Conservation (phyloP, 2,888 invertebrate genomes). For the Coelogynopora nodosa region DNA sequence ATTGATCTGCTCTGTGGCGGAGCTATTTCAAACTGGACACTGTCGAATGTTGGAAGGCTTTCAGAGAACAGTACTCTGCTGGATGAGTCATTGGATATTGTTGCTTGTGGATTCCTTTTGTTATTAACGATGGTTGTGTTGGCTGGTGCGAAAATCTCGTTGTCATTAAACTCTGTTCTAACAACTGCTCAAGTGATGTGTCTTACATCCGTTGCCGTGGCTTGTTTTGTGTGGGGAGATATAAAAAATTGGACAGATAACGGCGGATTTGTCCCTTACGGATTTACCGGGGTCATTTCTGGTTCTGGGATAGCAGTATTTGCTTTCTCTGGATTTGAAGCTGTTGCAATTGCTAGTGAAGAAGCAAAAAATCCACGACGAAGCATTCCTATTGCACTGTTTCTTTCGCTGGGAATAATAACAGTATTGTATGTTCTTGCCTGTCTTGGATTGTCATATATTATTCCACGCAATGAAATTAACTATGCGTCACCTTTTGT, state of each 20-base stretch:
- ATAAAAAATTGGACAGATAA: slow-evolving; percentile 34
- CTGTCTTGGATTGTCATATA: slow-evolving; percentile 37
- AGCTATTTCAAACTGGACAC: slow-evolving; percentile 41
- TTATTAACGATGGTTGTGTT: slow-evolving; percentile 39
- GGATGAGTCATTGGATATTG: slow-evolving; percentile 37
- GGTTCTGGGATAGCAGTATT: slow-evolving; percentile 45
- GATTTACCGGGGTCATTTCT: slow-evolving; percentile 28
- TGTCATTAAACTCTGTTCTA: slow-evolving; percentile 43
- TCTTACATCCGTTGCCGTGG: slow-evolving; percentile 34
- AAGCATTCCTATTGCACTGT: slow-evolving; percentile 43
- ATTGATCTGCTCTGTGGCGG: slow-evolving; percentile 37
- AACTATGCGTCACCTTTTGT: slow-evolving; percentile 45
- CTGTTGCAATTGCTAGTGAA: slow-evolving; percentile 43
- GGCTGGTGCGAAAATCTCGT: slow-evolving; percentile 44
- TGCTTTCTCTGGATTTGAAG: slow-evolving; percentile 45
- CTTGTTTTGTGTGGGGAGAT: slow-evolving; percentile 42
- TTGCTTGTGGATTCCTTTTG: slow-evolving; percentile 40
- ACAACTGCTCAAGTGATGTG: slow-evolving; percentile 37
- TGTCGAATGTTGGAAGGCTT: slow-evolving; percentile 14
- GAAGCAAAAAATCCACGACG: slow-evolving; percentile 44
- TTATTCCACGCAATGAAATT: slow-evolving; percentile 31
- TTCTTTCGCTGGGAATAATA: slow-evolving; percentile 43
- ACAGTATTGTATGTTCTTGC: slow-evolving; percentile 44
- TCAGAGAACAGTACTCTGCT: neutral
- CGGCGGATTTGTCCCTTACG: slow-evolving; percentile 44